Conservation (phyloP, 2,888 invertebrate genomes). For the Microdon myrmicae region DNA sequence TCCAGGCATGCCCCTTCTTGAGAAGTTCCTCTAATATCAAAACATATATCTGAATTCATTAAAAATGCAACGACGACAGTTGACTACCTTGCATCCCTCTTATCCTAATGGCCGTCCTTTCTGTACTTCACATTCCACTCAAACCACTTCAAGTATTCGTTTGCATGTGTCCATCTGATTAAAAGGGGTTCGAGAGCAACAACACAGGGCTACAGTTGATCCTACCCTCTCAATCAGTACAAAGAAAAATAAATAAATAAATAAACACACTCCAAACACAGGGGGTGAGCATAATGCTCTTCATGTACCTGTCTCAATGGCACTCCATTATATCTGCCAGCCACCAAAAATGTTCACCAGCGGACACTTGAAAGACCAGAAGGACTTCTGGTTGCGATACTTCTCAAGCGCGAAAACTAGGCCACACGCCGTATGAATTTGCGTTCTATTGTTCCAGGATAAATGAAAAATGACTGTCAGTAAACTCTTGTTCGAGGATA, state of each 20-base stretch:
- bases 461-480: slow-evolving; percentile 33
- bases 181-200: no score
- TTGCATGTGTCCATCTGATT: slow-evolving; percentile 3
- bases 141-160: not conserved
- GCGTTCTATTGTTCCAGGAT: slow-evolving; percentile 22
- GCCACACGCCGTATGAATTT: slow-evolving; percentile 36
- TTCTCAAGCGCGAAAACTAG: slow-evolving; percentile 7
- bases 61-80: no score
- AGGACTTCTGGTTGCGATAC: not conserved
- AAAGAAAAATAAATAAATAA: slow-evolving; percentile 4
- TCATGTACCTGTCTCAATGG: slow-evolving; percentile 29
- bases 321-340: slow-evolving; percentile 22
- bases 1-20: no score
- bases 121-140: no score
- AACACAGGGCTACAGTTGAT: slow-evolving; percentile 26
- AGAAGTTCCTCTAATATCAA: no score
- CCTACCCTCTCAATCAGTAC: slow-evolving; percentile 9
- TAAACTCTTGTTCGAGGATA: slow-evolving; percentile 8
- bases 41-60: no score
- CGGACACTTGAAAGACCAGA: slow-evolving; percentile 1
- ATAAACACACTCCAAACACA: slow-evolving; percentile 4
- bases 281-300: slow-evolving; percentile 13
- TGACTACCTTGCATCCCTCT: no score
- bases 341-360: slow-evolving; percentile 17
- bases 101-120: no score